phyloP scores from a whole-genome alignment of 2,888 invertebrate genomes.

The Tholera decimalis region DNA sequence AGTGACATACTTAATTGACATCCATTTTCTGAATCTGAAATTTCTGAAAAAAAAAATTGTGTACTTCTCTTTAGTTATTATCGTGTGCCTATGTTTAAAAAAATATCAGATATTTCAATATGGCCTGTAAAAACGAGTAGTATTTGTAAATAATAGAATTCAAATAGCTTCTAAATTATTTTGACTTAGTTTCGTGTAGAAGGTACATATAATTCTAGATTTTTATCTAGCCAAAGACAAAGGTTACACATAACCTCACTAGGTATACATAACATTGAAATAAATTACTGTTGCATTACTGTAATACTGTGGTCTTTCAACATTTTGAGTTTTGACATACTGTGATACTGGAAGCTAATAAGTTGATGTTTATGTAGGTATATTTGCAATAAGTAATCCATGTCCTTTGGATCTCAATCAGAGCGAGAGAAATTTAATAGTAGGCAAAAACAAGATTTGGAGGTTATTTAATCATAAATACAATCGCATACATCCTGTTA shows the following conservation, averaged over 20 bases:
- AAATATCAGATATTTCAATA: background rate
- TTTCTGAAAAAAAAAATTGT: too few species aligned
- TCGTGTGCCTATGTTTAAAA: background rate
- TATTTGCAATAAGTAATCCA: too few species aligned
- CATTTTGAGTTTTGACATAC: too few species aligned
- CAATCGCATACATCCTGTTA: too few species aligned
- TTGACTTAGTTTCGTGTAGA: conserved; percentile 3
- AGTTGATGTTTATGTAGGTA: too few species aligned
- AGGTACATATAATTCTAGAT: background rate
- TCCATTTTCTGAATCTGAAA: background rate
- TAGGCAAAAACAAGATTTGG: background rate
- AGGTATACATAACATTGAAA: background rate
- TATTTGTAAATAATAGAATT: background rate
- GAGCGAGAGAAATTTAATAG: background rate
- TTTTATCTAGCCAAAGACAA: background rate
- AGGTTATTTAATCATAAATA: background rate
- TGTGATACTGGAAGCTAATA: too few species aligned
- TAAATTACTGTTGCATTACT: too few species aligned
- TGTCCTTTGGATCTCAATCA: too few species aligned
- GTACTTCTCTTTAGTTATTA: too few species aligned
- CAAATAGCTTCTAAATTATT: too few species aligned
- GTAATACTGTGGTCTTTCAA: too few species aligned
- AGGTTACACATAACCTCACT: conserved; percentile 9
- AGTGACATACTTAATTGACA: background rate
- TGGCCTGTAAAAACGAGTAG: background rate